Evolutionary conservation across 1,140 invertebrate genomes (phyloP).

Genomic region (Trachelipus rathkii): DNA sequence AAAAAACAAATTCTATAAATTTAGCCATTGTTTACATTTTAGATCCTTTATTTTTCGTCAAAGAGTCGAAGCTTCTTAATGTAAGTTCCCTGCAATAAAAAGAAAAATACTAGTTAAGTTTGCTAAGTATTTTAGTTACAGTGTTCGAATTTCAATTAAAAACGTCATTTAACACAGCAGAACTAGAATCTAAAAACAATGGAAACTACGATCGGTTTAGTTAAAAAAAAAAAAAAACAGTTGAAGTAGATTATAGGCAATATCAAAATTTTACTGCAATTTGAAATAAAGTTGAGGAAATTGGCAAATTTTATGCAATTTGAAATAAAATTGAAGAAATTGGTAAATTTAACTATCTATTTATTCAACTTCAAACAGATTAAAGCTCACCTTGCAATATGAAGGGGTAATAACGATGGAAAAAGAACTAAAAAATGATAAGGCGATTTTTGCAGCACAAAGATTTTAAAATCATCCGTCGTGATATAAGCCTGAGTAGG

Average conservation of each 20-base stretch:
- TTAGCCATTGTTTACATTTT: background rate
- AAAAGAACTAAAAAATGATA: background rate
- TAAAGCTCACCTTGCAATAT: background rate
- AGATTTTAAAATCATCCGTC: background rate
- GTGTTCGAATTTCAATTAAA: too few relatives aligned
- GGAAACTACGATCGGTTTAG: too few relatives aligned
- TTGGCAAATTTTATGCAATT: too few relatives aligned
- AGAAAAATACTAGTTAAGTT: too few relatives aligned
- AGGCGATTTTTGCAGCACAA: background rate
- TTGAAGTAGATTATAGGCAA: too few relatives aligned
- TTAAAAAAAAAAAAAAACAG: too few relatives aligned
- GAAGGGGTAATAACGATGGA: background rate
- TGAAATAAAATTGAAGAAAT: background rate
- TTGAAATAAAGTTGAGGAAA: too few relatives aligned
- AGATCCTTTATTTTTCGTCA: conserved; percentile 4
- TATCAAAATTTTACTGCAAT: too few relatives aligned
- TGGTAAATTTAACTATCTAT: background rate
- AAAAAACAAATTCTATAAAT: too few relatives aligned
- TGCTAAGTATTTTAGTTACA: too few relatives aligned
- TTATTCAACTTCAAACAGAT: background rate
- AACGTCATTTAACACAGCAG: too few relatives aligned
- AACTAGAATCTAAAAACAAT: too few relatives aligned
- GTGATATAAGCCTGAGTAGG: conserved; percentile 1
- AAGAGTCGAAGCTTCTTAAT: background rate
- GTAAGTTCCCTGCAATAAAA: background rate